Evolutionary conservation across 2,797 vertebrate genomes (phyloP), one percentile per base, ranked within the genome.

Genomic region (Lagorchestes hirsutus): DNA sequence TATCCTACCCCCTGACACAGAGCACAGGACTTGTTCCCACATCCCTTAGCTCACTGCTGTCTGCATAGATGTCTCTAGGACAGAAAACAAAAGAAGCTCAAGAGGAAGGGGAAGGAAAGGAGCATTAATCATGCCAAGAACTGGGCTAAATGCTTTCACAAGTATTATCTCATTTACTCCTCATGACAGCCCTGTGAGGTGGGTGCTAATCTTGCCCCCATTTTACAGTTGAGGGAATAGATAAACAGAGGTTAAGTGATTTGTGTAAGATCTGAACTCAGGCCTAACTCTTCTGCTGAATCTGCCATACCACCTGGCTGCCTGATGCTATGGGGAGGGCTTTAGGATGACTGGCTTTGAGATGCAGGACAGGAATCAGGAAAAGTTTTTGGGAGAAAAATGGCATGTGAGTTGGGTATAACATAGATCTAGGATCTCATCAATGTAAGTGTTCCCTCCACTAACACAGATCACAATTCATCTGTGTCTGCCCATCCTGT

Each of bases 291-390:
- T 16, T 24, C 34, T 82, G 22, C 74, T 82, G n/a, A 22, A 22
- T 82, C 34, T 0, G 22, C 3, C 1, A 10, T 82, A 46, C 18
- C 3, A 24, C 2, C n/a, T 1, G 0, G 16, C n/a, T 74, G 16
- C 18, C 67, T 46, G n/a, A 46, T 24, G 40, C 22, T 11, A 27
- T 46, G 40, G 40, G n/a, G n/a, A 74, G 67, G 67, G n/a, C n/a
- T 74, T 22, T 74, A 27, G 24, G 57, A 57, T 57, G 57, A 57
- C 57, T 57, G n/a, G 18, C 18, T 74, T 40, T 74, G n/a, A 40
- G n/a, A 40, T 18, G 62, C 29, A n/a, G 34, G 14, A 14, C 12
- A 67, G 59, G 62, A 67, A 67, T 67, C 34, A n/a, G 34, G 59
- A n/a, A 74, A 40, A 74, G 14, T 24, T 74, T 74, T 40, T 2